Conservation (phyloP, 2,113 vertebrate genomes). For the Lates calcarifer region DNA sequence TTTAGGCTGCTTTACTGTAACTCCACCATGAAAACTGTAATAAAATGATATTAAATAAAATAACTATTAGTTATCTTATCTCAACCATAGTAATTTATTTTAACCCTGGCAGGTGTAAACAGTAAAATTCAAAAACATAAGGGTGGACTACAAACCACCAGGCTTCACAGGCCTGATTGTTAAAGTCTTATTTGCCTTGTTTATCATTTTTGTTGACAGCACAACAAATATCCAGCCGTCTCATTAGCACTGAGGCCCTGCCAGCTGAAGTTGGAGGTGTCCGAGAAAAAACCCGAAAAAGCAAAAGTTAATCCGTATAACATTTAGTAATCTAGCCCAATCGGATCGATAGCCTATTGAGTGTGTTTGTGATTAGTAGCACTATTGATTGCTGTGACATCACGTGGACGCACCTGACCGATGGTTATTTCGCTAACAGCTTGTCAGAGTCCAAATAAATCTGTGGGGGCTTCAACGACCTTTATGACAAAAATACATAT, state of each 20-base stretch:
- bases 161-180: not conserved
- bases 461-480: slow-evolving; percentile 23
- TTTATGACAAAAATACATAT: slow-evolving; percentile 3
- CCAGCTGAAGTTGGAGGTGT: slow-evolving; percentile 22
- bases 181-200: not conserved
- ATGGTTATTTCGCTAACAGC: slow-evolving; percentile 61
- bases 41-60: not conserved
- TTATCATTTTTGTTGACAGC: not conserved
- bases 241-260: slow-evolving; percentile 32
- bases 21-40: too few relatives aligned
- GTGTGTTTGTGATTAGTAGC: slow-evolving; percentile 78
- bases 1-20: too few relatives aligned
- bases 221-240: not conserved
- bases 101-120: not conserved
- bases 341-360: slow-evolving; percentile 74
- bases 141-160: not conserved
- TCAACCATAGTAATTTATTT: not conserved
- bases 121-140: not conserved
- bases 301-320: slow-evolving; percentile 55
- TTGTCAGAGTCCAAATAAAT: slow-evolving; percentile 61
- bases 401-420: slow-evolving; percentile 73
- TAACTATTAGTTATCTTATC: not conserved
- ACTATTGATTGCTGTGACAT: slow-evolving; percentile 73
- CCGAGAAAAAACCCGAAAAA: slow-evolving; percentile 20
- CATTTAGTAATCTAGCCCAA: slow-evolving; percentile 70